Evolutionary conservation across 92 coral and sea anemone species (phyloP), one percentile per base, ranked within the genome.

Genomic region (Ricordea florida): DNA sequence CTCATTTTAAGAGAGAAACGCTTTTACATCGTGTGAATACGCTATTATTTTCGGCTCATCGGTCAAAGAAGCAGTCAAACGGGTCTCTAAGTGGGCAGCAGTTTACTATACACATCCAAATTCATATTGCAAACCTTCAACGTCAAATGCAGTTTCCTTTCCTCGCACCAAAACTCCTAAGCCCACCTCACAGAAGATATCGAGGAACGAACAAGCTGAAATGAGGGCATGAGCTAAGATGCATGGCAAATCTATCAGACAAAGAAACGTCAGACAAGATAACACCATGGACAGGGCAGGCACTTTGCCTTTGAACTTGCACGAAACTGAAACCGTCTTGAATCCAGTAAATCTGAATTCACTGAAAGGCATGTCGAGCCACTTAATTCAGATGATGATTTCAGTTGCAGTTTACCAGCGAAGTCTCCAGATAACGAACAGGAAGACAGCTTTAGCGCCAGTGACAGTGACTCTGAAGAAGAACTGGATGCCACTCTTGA

Each of bases 51-150:
- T 61, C 73, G 83, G 64, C 35, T 57, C 77, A 14, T 83, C 84
- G 6, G 69, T 83, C 20, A 78, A 65, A 18, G 78, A 74, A 63
- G 83, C 78, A 10, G 83, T 83, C 3, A 50, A 41, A n/a, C n/a
- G n/a, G n/a, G n/a, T n/a, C n/a, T n/a, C n/a, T n/a, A n/a, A 79
- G 22, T 85, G 90, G 85, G 78, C 90, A 13, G 85, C 77, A 27
- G n/a, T 62, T 32, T 78, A 85, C 61, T 70, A 78, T 71, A 77
- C 90, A 57, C 77, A 70, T 47, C 81, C 64, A 11, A 42, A 47
- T 5, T 53, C 61, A 22, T 81, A 63, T 2, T 62, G 29, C 47
- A 64, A 71, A 21, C 56, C 30, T 51, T 38, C 44, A 45, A 25
- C 49, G 60, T 23, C 86, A 34, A 53, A 48, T 71, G 65, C 32